Conservation (phyloP, 2,113 vertebrate species). For the Odontesthes bonariensis region DNA sequence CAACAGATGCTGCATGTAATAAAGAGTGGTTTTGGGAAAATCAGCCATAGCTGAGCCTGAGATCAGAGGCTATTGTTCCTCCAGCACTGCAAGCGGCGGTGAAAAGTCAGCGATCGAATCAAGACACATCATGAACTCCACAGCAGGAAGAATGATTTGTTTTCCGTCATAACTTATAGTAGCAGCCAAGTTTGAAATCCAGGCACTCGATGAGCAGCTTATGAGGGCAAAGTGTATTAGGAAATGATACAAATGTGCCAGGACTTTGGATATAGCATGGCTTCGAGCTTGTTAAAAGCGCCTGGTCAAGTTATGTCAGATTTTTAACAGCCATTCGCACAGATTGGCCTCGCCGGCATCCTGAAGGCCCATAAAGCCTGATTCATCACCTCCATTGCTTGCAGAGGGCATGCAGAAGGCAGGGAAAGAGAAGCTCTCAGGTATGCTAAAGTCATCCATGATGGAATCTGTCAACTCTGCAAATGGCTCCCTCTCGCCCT, state of each 20-base stretch:
- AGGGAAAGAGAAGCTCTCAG: conserved; percentile 73
- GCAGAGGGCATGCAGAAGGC: conserved; percentile 71
- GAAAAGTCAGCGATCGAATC: conserved; percentile 50
- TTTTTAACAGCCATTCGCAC: conserved; percentile 77
- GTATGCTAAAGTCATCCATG: conserved; percentile 82
- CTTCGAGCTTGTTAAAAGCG: conserved; percentile 78
- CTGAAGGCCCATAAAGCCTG: conserved; percentile 79
- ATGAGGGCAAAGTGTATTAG: conserved; percentile 60
- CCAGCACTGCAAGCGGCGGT: conserved; percentile 24
- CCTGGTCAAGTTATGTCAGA: conserved; percentile 80
- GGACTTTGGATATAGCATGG: conserved; percentile 51
- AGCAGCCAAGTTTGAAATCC: conserved; percentile 45
- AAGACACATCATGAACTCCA: conserved; percentile 54
- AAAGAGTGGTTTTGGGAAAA: conserved; percentile 34
- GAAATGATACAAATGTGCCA: conserved; percentile 63
- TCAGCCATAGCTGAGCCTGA: conserved; percentile 23
- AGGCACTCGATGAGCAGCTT: conserved; percentile 29
- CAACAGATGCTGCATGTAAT: conserved; percentile 23
- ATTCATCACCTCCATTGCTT: conserved; percentile 75
- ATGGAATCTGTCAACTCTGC: conserved; percentile 80
- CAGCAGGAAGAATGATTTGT: conserved; percentile 63
- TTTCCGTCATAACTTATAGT: conserved; percentile 43
- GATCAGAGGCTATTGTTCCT: conserved; percentile 51
- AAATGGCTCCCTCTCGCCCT: conserved; percentile 74
- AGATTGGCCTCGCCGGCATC: conserved; percentile 78